These are phyloP conservation scores for Heliocidaris tuberculata DNA, from an alignment of 35 echinoderm and acorn worm species.

Conservation along the genomic window DNA sequence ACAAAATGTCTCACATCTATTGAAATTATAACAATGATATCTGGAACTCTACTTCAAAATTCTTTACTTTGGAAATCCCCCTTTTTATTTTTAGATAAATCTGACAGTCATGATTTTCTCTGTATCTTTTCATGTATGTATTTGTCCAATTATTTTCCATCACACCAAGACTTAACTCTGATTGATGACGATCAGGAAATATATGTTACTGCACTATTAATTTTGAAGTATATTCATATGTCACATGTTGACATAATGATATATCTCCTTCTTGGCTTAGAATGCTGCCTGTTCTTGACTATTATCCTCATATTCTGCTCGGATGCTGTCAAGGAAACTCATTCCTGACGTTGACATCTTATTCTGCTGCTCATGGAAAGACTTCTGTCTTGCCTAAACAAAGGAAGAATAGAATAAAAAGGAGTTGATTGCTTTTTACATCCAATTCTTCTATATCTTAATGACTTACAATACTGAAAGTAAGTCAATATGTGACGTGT, in stretches of 20 bases:
- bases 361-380: conserved; percentile 84
- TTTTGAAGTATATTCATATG: not conserved
- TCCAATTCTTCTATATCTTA: no score
- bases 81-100: not conserved
- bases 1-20: not conserved
- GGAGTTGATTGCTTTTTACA: not conserved
- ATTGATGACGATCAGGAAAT: not conserved
- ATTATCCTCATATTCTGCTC: conserved; percentile 57
- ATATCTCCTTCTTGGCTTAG: not conserved
- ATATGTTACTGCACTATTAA: not conserved
- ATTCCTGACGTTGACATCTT: conserved; percentile 70
- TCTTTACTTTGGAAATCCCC: not conserved
- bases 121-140: not conserved
- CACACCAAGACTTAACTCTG: not conserved
- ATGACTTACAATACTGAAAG: no score
- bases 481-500: no score
- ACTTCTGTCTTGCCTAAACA: conserved; percentile 69
- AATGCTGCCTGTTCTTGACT: conserved; percentile 43
- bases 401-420: not conserved
- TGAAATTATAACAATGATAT: not conserved
- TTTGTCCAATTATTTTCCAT: not conserved
- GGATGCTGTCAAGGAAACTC: conserved; percentile 92
- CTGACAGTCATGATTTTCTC: not conserved
- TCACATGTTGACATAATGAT: not conserved
- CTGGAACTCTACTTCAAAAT: not conserved